Conservation (phyloP, 2,113 vertebrate species). For the Chloroceryle aenea region DNA sequence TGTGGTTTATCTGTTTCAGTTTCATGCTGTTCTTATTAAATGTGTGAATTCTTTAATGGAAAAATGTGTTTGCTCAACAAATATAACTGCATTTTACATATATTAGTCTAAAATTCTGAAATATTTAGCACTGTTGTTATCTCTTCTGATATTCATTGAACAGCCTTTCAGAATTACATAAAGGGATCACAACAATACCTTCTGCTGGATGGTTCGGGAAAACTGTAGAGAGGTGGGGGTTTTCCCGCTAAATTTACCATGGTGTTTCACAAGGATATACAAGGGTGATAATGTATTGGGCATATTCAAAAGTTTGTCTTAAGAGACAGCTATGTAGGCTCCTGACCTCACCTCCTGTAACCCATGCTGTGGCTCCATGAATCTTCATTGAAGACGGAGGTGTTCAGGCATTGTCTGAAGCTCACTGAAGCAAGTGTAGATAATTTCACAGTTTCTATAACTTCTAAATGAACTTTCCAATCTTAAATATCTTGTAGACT, state of each 20-base stretch:
- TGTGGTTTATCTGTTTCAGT: neutral
- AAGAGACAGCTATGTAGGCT: neutral
- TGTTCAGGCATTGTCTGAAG: neutral
- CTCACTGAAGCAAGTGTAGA: neutral
- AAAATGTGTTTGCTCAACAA: neutral
- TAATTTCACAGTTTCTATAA: neutral
- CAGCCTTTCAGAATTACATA: neutral
- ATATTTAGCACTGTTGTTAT: neutral
- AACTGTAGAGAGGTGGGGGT: neutral
- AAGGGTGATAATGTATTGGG: neutral
- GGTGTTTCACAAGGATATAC: neutral
- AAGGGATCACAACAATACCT: neutral
- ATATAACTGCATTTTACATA: neutral
- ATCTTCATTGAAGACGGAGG: neutral
- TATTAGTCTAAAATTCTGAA: neutral
- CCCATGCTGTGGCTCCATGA: neutral
- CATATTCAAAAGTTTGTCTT: fast-evolving
- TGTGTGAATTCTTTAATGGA: neutral
- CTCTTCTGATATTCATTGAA: neutral
- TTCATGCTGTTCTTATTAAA: neutral
- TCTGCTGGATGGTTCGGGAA: neutral
- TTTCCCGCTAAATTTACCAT: neutral
- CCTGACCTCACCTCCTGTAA: neutral
- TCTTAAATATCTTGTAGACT: neutral
- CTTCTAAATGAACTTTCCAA: neutral